Evolutionary conservation across 2,888 invertebrate genomes (phyloP), one percentile per base, ranked within the genome.

Genomic region (Argyresthia albistria): DNA sequence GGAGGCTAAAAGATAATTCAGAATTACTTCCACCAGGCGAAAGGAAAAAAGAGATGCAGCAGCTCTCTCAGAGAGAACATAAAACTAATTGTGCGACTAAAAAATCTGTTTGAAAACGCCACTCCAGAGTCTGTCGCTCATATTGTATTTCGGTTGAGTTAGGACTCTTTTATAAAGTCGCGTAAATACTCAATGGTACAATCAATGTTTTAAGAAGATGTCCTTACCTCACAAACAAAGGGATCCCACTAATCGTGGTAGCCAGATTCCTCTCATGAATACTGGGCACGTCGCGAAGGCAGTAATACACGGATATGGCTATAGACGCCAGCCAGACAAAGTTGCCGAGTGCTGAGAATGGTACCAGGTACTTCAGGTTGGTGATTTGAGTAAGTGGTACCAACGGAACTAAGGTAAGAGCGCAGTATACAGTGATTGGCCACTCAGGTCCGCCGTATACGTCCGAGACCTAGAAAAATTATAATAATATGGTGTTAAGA

Each of bases 311-410:
- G 0, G 95, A 95, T 56, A 98, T 93, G 51, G 89, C 89, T 54
- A 98, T 92, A 0, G 96, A 94, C 0, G 89, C 77, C 0, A 94
- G 83, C 87, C 97, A 95, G 37, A 95, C 92, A 14, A 94, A 64
- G 73, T 98, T 98, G 50, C 98, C 98, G 36, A 95, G 70, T 46
- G 94, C 90, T 0, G 98, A 97, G 78, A 97, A 95, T 0, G 97
- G 96, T 8, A 98, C 95, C 57, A 98, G 80, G 66, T 92, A 93
- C 69, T 93, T 95, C 0, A 98, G 88, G 62, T 94, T 91, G 15
- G 95, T 89, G 59, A 96, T 92, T 71, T 93, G 93, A 4, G 92
- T 91, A 16, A 95, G 83, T 0, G 94, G 81, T 1, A 95, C 69
- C 35, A 95, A 80, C 0, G 94, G 91, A 1, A 94, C 74, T 10